Conservation (phyloP, 2,113 vertebrate genomes). For the Bostrychus sinensis region DNA sequence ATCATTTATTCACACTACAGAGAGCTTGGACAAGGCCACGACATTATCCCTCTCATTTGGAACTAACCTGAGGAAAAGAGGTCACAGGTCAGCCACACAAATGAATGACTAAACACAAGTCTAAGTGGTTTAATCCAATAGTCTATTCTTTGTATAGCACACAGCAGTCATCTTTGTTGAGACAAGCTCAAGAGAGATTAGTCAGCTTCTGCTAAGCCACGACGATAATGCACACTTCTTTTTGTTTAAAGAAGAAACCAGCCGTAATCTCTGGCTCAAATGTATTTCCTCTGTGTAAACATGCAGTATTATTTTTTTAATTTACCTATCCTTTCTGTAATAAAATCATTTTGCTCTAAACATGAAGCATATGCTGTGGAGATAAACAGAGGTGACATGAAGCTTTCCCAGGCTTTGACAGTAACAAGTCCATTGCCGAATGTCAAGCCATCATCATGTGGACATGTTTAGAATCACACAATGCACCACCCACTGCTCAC, state of each 20-base stretch:
- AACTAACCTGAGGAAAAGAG: slow-evolving; percentile 42
- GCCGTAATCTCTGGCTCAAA: background rate
- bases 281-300: background rate
- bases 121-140: slow-evolving; percentile 20
- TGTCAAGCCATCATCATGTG: slow-evolving; percentile 2
- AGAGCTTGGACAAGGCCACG: slow-evolving; percentile 46
- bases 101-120: slow-evolving; percentile 45
- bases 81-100: slow-evolving; percentile 11
- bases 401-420: slow-evolving; percentile 50
- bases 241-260: background rate
- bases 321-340: no score
- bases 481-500: no score
- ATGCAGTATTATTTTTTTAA: background rate
- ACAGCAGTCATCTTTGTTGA: background rate
- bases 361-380: slow-evolving; percentile 15
- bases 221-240: slow-evolving; percentile 8
- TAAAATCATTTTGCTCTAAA: no score
- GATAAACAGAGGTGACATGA: slow-evolving; percentile 46
- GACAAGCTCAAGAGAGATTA: slow-evolving; percentile 28
- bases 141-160: slow-evolving; percentile 16
- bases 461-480: background rate
- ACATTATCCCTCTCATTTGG: slow-evolving; percentile 41
- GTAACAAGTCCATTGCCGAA: slow-evolving; percentile 36
- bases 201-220: background rate
- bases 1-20: slow-evolving; percentile 50